phyloP scores from a whole-genome alignment of 2,113 vertebrate species.

The Cisticola juncidis region DNA sequence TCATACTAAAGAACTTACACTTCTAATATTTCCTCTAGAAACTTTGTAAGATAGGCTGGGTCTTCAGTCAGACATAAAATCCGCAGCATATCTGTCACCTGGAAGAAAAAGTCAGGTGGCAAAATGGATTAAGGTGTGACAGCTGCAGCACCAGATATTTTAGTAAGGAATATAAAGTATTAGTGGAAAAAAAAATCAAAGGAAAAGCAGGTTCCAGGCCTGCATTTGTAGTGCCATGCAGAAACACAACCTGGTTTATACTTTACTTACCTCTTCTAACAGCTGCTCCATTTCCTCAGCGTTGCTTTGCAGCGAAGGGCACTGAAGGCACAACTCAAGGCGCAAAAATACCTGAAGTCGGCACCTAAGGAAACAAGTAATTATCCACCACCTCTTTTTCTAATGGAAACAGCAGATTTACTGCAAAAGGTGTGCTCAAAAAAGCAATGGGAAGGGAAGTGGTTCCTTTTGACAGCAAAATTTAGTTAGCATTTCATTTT shows the following conservation, averaged over 20 bases:
- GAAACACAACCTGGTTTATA: background rate
- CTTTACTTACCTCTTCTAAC: slow-evolving; percentile 84
- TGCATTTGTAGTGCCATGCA: background rate
- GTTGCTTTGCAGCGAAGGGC: slow-evolving; percentile 60
- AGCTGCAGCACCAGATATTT: background rate
- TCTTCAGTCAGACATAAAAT: slow-evolving; percentile 89
- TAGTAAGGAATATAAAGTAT: background rate
- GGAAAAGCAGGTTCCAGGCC: background rate
- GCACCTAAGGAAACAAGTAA: slow-evolving; percentile 76
- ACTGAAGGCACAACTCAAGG: slow-evolving; percentile 84
- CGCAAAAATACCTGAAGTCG: slow-evolving; percentile 87
- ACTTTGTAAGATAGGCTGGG: slow-evolving; percentile 81
- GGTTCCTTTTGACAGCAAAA: background rate
- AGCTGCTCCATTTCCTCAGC: slow-evolving; percentile 75
- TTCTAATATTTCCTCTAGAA: slow-evolving; percentile 86
- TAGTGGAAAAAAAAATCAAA: background rate
- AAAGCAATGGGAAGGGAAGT: background rate
- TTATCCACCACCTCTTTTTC: background rate
- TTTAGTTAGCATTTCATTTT: slow-evolving; percentile 12
- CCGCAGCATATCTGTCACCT: slow-evolving; percentile 88
- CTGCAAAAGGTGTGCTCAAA: background rate
- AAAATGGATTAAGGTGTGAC: background rate
- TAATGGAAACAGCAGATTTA: background rate
- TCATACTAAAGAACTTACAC: slow-evolving; percentile 75
- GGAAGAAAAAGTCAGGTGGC: background rate